Evolutionary conservation across 2,888 invertebrate species (phyloP).

Genomic region (Dichetophora obliterata): DNA sequence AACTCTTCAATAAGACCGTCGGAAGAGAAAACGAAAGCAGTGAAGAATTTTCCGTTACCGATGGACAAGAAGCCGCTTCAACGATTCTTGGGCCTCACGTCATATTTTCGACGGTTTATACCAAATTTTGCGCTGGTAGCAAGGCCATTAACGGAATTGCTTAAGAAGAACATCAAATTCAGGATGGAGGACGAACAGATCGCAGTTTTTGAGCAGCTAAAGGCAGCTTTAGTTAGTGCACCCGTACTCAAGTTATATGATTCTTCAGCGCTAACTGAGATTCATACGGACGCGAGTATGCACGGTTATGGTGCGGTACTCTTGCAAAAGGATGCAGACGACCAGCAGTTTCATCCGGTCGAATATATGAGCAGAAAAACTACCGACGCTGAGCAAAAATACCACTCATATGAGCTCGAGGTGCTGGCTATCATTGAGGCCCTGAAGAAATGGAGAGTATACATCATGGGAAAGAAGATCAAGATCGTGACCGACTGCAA

Average conservation of each 20-base stretch:
- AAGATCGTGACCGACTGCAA: constrained; percentile 43
- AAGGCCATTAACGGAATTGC: too few species aligned
- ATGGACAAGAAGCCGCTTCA: constrained; percentile 38
- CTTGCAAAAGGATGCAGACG: not conserved
- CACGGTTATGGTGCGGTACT: constrained; percentile 7
- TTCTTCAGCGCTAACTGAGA: not conserved
- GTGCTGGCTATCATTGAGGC: too few species aligned
- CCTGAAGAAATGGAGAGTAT: constrained; percentile 51
- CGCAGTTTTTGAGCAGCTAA: constrained; percentile 41
- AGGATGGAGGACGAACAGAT: too few species aligned
- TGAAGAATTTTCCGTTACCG: constrained; percentile 39
- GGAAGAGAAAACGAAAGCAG: too few species aligned
- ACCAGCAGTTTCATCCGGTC: constrained; percentile 43
- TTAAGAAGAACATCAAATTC: too few species aligned
- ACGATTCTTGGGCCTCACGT: constrained; percentile 45
- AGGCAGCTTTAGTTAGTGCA: constrained; percentile 31
- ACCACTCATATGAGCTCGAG: constrained; percentile 51
- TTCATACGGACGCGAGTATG: constrained; percentile 22
- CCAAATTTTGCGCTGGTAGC: constrained; percentile 37
- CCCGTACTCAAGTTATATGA: constrained; percentile 42
- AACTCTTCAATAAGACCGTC: too few species aligned
- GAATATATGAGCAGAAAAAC: constrained; percentile 46
- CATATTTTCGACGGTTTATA: constrained; percentile 46
- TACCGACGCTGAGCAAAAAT: constrained; percentile 40
- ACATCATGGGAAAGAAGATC: constrained; percentile 43